Base-by-base conservation (phyloP, 2,113 vertebrate genomes). In the Dicerorhinus sumatrensis region DNA sequence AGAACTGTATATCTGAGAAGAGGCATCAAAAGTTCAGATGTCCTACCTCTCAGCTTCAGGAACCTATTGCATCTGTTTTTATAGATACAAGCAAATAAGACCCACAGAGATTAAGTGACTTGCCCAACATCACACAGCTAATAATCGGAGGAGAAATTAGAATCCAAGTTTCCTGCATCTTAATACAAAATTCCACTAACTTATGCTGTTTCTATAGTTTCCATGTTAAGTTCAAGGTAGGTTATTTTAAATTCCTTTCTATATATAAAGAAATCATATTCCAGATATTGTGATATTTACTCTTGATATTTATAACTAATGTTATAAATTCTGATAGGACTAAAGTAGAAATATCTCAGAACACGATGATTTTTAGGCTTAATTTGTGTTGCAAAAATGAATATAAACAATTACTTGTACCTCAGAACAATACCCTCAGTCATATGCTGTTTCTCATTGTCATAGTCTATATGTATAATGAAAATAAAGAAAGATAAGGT, bases 271-370 rank as follows among this genome's bases (percentile, higher is more conserved):
- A 97, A 79, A 89, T 69, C 25, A 72, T 60, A 70, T 58, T 91
- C 93, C 31, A 94, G 27, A 82, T 92, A 72, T 82, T 88, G 27
- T 92, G 25, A 75, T 31, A 62, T 77, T 70, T 83, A 90, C 20
- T 21, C 60, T 84, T 73, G 36, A 63, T n/a, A 31, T 95, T 95
- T 97, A 93, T 65, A 94, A 91, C 48, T 46, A 91, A 67, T 65
- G 39, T 54, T 87, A 23, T 65, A 65, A 94, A 94, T 92, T 95
- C 33, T 83, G 33, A 88, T 67, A 94, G 63, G 4, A 90, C 9
- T 65, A 65, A 63, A 93, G 69, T 27, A 96, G 29, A 98, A 97
- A 90, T 96, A 83, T 27, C 23, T 93, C 51, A 91, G 31, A 79
- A 65, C 3, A 73, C 75, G 42, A 60, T 95, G 5, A 65, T 10